A percentile compares a stretch with the other conserved stretches of the same genome.
phyloP scores from a whole-genome alignment of 2,113 vertebrate genomes.

The Tachysurus fulvidraco region DNA sequence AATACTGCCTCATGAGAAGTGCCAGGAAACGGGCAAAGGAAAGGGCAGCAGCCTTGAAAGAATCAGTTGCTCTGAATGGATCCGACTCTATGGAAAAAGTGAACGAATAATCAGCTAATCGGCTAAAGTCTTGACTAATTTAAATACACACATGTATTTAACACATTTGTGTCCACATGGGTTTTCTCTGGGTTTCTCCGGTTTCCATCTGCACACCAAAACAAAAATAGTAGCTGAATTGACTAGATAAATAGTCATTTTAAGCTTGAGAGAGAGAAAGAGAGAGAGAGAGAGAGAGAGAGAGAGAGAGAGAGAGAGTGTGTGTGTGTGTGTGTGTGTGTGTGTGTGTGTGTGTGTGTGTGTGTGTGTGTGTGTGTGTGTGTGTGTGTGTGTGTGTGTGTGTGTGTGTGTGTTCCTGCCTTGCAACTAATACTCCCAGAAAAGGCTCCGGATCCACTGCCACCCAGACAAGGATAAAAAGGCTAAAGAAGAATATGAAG shows the following conservation, averaged over 20 bases:
- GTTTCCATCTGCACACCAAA: neutral
- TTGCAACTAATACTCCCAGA: neutral
- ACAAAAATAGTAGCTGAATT: neutral
- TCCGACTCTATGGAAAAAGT: conserved; percentile 52
- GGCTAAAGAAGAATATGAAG: neutral
- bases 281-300: too few relatives aligned
- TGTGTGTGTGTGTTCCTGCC: neutral
- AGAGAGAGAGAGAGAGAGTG: too few relatives aligned
- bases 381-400: neutral
- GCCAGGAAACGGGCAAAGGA: conserved; percentile 42
- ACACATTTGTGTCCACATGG: neutral
- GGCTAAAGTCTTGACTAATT: neutral
- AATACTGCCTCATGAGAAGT: conserved; percentile 61
- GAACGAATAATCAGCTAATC: conserved; percentile 57
- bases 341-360: too few relatives aligned
- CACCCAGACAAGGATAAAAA: neutral
- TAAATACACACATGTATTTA: neutral
- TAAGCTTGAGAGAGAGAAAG: too few relatives aligned
- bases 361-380: neutral
- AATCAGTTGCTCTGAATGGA: conserved; percentile 39
- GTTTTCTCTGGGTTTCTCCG: neutral
- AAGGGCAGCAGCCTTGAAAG: conserved; percentile 46
- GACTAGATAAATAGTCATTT: neutral
- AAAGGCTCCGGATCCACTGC: neutral
- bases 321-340: too few relatives aligned